Base-by-base conservation (phyloP, 92 coral and sea anemone genomes). In the Zoanthus sociatus region DNA sequence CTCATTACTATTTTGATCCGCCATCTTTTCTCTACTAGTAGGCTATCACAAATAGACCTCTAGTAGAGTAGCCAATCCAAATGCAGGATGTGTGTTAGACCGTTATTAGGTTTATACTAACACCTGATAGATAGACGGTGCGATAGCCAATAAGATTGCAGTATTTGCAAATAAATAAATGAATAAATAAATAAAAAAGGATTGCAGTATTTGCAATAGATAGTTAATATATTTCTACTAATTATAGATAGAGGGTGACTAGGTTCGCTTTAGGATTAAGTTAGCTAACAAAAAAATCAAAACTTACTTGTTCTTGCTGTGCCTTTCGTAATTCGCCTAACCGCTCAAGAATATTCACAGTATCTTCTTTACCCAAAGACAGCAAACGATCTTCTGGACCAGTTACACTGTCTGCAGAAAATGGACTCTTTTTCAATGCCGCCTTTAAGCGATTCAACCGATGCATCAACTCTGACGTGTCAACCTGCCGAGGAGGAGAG, bases 401-500 rank as follows among this genome's bases (percentile, higher is more conserved):
- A 81, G 73, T 7, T 13, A 63, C 71, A 31, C 74, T 9, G 6
- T 81, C 63, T 7, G 85, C 21, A 7, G 21, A 45, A 9, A 81
- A 48, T 42, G 4, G 55, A 37, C 71, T 58, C 6, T 69, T 45
- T 46, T 31, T 69, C 31, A 60, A 74, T 11, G 85, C 85, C 66
- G 66, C n/a, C 53, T 81, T 81, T 10, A 81, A 69, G 15, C 85
- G 56, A 48, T 67, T 81, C 17, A 81, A 66, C 75, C 85, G 46
- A 12, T n/a, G 56, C 63, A 81, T 45, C 47, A 81, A 17, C 26
- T 81, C 85, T 30, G 85, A 81, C 3, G 85, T 66, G 73, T 81
- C 85, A 21, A 66, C 85, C 21, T 81, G 85, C 9, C 73, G 73
- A 1, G 84, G 73, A 66, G 84, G 56, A 63, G 84, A 79, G n/a